Evolutionary conservation across 2,113 vertebrate genomes (phyloP).

Genomic region (Gorilla gorilla): DNA sequence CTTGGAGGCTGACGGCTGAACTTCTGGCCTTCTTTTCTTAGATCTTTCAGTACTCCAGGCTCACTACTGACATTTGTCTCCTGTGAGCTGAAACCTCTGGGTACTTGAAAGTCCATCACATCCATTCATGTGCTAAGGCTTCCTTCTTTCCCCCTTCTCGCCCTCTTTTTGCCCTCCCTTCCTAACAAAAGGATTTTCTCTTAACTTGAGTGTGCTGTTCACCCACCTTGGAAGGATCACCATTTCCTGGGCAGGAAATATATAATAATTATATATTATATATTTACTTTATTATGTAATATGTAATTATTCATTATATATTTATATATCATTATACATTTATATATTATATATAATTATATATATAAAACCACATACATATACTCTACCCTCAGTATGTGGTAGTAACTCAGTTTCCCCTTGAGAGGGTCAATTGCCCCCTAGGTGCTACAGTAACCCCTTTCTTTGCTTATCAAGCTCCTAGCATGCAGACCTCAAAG

Average conservation of each 20-base stretch:
- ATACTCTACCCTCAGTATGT: neutral
- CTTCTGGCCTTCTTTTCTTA: neutral
- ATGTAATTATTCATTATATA: too few species aligned
- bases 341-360: too few species aligned
- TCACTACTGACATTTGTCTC: rapidly evolving
- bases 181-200: neutral
- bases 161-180: neutral
- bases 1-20: neutral
- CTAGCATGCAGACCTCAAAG: neutral
- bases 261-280: too few species aligned
- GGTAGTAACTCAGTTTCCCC: neutral
- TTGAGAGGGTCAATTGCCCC: neutral
- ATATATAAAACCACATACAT: neutral
- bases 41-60: neutral
- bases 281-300: too few species aligned
- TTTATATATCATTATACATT: too few species aligned
- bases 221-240: neutral
- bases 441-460: neutral
- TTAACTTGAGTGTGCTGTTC: rapidly evolving
- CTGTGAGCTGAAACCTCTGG: neutral
- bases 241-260: neutral
- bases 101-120: neutral
- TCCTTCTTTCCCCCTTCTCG: neutral
- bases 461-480: neutral
- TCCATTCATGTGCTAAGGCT: neutral